Conservation (phyloP, 2,797 vertebrate genomes). For the Hylomyscus alleni region DNA sequence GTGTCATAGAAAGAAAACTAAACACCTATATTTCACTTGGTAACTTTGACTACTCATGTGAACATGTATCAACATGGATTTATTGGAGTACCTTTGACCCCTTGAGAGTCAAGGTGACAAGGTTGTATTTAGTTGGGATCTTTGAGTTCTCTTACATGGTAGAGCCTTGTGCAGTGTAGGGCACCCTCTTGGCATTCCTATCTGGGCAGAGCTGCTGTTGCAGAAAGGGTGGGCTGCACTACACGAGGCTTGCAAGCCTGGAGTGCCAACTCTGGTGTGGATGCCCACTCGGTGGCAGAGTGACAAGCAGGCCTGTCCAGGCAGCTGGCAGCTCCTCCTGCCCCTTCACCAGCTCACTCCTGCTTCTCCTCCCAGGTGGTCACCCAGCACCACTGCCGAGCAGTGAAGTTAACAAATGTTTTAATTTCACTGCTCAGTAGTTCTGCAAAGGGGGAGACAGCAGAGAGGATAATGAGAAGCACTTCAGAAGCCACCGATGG, state of each 20-base stretch:
- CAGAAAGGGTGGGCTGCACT: neutral
- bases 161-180: neutral
- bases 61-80: slow-evolving; percentile 22
- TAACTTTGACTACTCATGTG: slow-evolving; percentile 27
- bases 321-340: slow-evolving; percentile 52
- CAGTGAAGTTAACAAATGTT: slow-evolving; percentile 85
- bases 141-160: neutral
- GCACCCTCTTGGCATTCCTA: neutral
- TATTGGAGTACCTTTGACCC: slow-evolving; percentile 14
- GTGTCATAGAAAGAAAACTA: neutral
- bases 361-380: slow-evolving; percentile 81
- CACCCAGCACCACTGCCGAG: slow-evolving; percentile 76
- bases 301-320: slow-evolving; percentile 46
- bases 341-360: slow-evolving; percentile 55
- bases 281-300: slow-evolving; percentile 49
- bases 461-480: slow-evolving; percentile 78
- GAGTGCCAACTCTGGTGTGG: neutral
- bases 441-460: slow-evolving; percentile 74
- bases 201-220: slow-evolving; percentile 38
- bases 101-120: slow-evolving; percentile 25
- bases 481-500: slow-evolving; percentile 62
- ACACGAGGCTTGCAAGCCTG: neutral
- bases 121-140: slow-evolving; percentile 39
- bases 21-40: neutral
- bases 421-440: slow-evolving; percentile 85